A percentile compares a stretch with the other conserved stretches of the same genome.
Evolutionary conservation across 1,140 invertebrate species (phyloP).

Genomic region (Anastrepha ludens): DNA sequence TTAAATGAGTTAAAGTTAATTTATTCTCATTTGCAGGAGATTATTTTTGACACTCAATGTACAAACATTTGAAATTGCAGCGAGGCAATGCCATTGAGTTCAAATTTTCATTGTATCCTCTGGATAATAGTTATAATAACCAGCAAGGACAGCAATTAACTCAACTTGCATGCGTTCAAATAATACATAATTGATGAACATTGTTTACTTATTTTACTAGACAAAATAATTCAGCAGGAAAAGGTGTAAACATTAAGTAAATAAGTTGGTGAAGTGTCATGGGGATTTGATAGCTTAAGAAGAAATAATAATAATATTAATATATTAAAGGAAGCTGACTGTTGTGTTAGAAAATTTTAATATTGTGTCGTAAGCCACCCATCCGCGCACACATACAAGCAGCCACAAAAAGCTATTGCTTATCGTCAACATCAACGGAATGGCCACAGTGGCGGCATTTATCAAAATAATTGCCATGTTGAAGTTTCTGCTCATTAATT

Average conservation of each 20-base stretch:
- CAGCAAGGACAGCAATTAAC: neutral
- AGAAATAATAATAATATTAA: neutral
- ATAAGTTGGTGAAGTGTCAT: neutral
- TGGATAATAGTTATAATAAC: neutral
- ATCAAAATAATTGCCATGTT: constrained; percentile 48
- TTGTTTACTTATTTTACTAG: neutral
- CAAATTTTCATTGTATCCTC: neutral
- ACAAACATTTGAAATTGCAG: constrained; percentile 13
- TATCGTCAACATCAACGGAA: constrained; percentile 8
- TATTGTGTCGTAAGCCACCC: too few species aligned
- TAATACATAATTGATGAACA: constrained; percentile 30
- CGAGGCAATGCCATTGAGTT: neutral
- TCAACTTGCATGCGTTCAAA: neutral
- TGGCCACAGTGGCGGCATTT: neutral
- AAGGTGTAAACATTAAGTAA: neutral
- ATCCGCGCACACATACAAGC: neutral
- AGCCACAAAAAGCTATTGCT: neutral
- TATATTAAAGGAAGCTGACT: too few species aligned
- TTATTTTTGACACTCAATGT: constrained; percentile 11
- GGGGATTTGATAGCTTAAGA: neutral
- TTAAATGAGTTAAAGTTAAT: constrained; percentile 16
- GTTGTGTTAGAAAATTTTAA: too few species aligned
- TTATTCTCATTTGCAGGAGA: constrained; percentile 28
- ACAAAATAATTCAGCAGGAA: neutral
- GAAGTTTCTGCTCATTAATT: constrained; percentile 43